Base-by-base conservation (phyloP, 2,888 invertebrate genomes). In the Hofmannophila pseudospretella region DNA sequence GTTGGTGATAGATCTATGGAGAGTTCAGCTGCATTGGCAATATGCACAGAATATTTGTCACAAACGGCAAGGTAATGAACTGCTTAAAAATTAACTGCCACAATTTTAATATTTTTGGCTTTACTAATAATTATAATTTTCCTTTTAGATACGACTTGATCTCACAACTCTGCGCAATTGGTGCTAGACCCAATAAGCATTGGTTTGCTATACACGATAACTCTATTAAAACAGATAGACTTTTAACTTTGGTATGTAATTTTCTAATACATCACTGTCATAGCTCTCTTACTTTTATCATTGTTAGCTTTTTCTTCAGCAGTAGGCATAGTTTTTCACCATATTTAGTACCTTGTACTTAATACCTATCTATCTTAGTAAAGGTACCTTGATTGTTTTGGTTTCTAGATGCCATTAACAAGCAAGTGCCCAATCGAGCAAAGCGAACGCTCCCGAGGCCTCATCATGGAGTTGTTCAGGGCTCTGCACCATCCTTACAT, bases 401-500 rank as follows among this genome's bases (percentile, higher is more conserved):
- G 23, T 11, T 57, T 52, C 1, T 77, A 77, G 88, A 85, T 86
- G 65, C 91, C 90, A 2, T 59, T 92, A 35, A 89, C 89, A 37
- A 86, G 85, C 54, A 89, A 88, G 51, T 92, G 92, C 54, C 89
- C 93, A 1, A 89, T 94, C 51, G 91, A 91, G 51, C 90, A 90
- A 47, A 89, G 88, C 39, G 88, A 90, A 12, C 81, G 90, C 22
- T 93, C 93, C 1, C 88, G 91, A 36, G 88, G 89, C 23, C 89
- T 91, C 25, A 88, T 96, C 27, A 89, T 94, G 79, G 94, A 96
- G 66, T 82, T 97, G 49, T 94, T 97, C 64, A 90, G 94, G 35
- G 93, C 94, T 7, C 88, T 96, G 27, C 96, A 97, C 71, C 97
- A 97, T 77, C 97, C 97, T 0, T 97, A 96, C 71, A 94, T 97